A percentile compares a stretch with the other conserved stretches of the same genome.
These are phyloP conservation scores for Chamaea fasciata DNA, from an alignment of 2,113 vertebrate species.

Conservation along the genomic window DNA sequence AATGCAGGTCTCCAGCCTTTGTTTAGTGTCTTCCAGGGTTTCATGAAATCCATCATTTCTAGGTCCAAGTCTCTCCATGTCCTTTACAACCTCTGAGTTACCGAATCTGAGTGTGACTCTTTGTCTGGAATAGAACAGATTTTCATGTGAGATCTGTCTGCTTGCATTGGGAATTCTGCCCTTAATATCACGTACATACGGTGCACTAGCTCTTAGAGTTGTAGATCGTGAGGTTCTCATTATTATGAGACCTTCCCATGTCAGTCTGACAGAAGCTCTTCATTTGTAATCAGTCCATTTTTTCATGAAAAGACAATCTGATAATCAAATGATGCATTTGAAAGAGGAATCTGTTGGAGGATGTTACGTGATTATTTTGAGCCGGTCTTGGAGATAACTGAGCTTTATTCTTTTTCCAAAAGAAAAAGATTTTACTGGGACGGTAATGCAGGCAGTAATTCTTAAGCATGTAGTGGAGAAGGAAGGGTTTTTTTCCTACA, in stretches of 20 bases:
- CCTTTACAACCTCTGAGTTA: neutral
- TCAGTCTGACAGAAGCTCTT: neutral
- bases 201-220: neutral
- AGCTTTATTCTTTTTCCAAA: neutral
- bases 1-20: neutral
- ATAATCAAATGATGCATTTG: neutral
- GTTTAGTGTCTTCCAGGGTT: neutral
- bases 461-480: neutral
- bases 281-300: neutral
- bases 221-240: neutral
- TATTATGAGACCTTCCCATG: neutral
- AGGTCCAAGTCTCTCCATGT: neutral
- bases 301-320: neutral
- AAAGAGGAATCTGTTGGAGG: neutral
- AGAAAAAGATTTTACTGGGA: neutral
- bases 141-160: neutral
- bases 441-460: neutral
- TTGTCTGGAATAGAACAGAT: neutral
- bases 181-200: neutral
- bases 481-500: neutral
- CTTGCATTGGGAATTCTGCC: neutral
- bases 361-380: neutral
- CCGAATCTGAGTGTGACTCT: neutral
- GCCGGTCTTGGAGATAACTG: neutral
- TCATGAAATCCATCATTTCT: neutral